Percentiles rank a stretch among this genome's conserved stretches.
These are phyloP conservation scores for Caenorhabditis sulstoni DNA, from an alignment of 2,888 invertebrate genomes.

Conservation along the genomic window DNA sequence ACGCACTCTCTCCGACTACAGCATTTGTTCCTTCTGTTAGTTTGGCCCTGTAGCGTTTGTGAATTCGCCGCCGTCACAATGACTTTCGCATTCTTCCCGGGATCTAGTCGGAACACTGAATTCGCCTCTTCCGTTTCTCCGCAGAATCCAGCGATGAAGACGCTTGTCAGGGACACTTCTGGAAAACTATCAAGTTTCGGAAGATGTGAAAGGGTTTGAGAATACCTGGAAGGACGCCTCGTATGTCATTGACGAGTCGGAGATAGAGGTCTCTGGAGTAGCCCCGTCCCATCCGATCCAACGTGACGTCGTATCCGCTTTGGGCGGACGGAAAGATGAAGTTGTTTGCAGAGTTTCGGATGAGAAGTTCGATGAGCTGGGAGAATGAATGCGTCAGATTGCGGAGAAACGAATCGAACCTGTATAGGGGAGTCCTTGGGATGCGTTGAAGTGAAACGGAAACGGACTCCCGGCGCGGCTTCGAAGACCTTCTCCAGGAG, in stretches of 20 bases:
- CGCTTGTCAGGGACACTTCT: conserved; percentile 89
- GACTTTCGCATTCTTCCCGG: conserved; percentile 89
- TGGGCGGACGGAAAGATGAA: conserved; percentile 97
- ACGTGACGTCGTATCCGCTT: conserved; percentile 88
- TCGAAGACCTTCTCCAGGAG: conserved; percentile 89
- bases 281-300: conserved; percentile 91
- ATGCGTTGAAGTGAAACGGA: conserved; percentile 94
- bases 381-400: conserved; percentile 11
- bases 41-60: conserved; percentile 79
- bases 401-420: conserved; percentile 82
- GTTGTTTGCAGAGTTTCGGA: conserved; percentile 91
- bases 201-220: too few species aligned
- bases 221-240: conserved; percentile 81
- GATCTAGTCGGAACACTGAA: conserved; percentile 69
- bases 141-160: conserved; percentile 97
- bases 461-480: conserved; percentile 91
- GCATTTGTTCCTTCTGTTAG: too few species aligned
- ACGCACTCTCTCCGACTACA: conserved; percentile 70
- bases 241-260: conserved; percentile 86
- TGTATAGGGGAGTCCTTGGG: conserved; percentile 98
- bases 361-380: conserved; percentile 86
- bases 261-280: conserved; percentile 91
- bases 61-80: conserved; percentile 80
- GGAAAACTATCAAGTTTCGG: conserved; percentile 37
- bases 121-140: conserved; percentile 92